Conservation (phyloP, 2,888 invertebrate species). For the Drosophila leonis region DNA sequence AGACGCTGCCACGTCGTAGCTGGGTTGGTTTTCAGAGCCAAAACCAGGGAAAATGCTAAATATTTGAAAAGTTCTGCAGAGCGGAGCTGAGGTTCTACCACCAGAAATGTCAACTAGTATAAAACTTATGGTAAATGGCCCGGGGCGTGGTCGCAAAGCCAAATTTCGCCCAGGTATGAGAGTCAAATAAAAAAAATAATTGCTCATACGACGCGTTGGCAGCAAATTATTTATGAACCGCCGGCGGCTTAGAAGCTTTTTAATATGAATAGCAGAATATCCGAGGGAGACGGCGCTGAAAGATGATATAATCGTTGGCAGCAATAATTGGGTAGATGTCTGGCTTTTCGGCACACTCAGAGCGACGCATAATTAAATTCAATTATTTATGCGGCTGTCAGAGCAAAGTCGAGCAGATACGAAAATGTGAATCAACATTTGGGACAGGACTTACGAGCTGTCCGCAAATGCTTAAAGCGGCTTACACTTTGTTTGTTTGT, state of each 20-base stretch:
- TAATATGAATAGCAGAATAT: conserved; percentile 17
- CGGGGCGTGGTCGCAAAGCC: conserved; percentile 40
- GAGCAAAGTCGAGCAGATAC: conserved; percentile 34
- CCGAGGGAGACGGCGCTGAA: not conserved
- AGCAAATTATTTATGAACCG: conserved; percentile 60
- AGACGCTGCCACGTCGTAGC: conserved; percentile 54
- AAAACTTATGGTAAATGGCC: conserved; percentile 48
- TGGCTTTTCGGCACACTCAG: conserved; percentile 29
- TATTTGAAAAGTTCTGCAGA: conserved; percentile 74
- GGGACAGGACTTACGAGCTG: conserved; percentile 44
- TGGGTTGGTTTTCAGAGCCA: conserved; percentile 38
- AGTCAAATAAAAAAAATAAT: conserved; percentile 22
- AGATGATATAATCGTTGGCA: conserved; percentile 43
- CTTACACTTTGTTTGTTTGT: conserved; percentile 63
- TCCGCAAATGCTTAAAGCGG: conserved; percentile 67
- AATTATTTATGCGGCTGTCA: conserved; percentile 65
- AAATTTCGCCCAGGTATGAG: conserved; percentile 35
- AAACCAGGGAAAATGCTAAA: conserved; percentile 67
- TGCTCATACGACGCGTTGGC: conserved; percentile 52
- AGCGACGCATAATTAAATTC: conserved; percentile 74
- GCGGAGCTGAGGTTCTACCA: conserved; percentile 38
- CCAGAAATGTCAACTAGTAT: conserved; percentile 59
- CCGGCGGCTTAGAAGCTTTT: conserved; percentile 48
- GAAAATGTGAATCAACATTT: conserved; percentile 40
- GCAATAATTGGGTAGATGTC: conserved; percentile 33